Conservation (phyloP, 2,797 vertebrate species). For the Poeciliopsis turneri region DNA sequence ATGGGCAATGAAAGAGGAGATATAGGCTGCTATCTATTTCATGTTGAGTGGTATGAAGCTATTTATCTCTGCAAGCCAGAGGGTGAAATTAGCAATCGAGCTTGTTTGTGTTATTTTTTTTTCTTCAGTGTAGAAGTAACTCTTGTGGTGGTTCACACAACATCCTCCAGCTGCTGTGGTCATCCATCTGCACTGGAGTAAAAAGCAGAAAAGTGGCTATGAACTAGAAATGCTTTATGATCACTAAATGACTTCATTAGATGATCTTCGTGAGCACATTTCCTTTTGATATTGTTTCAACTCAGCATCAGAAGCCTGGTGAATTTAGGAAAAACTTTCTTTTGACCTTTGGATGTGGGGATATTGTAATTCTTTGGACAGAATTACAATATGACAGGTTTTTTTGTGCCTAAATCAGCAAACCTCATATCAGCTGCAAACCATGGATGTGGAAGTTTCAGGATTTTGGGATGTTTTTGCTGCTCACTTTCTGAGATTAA, state of each 20-base stretch:
- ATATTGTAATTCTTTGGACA: background rate
- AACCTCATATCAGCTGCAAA: background rate
- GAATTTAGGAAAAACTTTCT: background rate
- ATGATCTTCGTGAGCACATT: background rate
- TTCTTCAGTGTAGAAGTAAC: conserved; percentile 13
- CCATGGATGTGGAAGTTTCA: background rate
- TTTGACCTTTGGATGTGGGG: background rate
- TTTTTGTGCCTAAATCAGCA: background rate
- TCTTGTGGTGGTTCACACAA: conserved; percentile 6
- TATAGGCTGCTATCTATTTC: conserved; percentile 47
- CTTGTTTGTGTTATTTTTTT: conserved; percentile 1
- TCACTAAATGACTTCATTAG: background rate
- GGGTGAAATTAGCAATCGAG: conserved; percentile 30
- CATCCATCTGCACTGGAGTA: conserved; percentile 5
- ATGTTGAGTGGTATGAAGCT: conserved; percentile 37
- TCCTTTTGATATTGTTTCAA: background rate
- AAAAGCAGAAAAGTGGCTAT: background rate
- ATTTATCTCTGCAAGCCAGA: conserved; percentile 33
- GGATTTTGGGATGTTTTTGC: background rate
- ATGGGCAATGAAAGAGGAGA: conserved; percentile 18
- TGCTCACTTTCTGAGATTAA: background rate
- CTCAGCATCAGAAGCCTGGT: background rate
- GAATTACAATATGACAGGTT: background rate
- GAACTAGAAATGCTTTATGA: conserved; percentile 1
- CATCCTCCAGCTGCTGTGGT: conserved; percentile 25